Evolutionary conservation across 2,797 vertebrate genomes (phyloP).

Genomic region (Thamnophis elegans): DNA sequence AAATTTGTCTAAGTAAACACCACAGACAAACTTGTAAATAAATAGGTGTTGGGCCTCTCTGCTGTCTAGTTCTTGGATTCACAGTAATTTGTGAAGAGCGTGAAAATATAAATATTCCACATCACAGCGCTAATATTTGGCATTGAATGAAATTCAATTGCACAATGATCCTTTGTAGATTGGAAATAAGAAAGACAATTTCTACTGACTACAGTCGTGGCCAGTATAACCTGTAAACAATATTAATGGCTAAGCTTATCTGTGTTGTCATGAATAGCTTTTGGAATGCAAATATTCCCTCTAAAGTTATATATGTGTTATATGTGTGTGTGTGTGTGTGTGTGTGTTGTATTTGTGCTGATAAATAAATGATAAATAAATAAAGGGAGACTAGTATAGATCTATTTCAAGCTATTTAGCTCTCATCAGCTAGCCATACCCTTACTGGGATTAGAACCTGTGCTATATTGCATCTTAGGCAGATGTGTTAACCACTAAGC

Average conservation of each 20-base stretch:
- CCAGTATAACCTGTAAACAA: not conserved
- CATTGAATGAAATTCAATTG: constrained; percentile 17
- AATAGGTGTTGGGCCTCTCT: constrained; percentile 27
- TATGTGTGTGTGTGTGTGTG: too few species aligned
- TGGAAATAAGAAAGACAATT: constrained; percentile 16
- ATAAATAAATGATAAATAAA: too few species aligned
- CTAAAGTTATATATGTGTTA: too few species aligned
- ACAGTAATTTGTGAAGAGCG: constrained; percentile 45
- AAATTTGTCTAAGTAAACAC: constrained; percentile 43
- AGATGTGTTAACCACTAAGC: too few species aligned
- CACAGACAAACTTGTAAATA: constrained; percentile 21
- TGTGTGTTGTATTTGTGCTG: too few species aligned
- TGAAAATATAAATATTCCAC: constrained; percentile 31
- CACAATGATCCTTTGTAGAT: not conserved
- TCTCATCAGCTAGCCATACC: too few species aligned
- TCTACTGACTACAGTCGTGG: constrained; percentile 6
- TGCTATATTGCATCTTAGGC: too few species aligned
- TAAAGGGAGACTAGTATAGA: too few species aligned
- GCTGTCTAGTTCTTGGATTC: constrained; percentile 22
- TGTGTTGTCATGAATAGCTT: constrained; percentile 2
- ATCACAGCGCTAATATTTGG: constrained; percentile 11
- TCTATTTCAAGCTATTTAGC: too few species aligned
- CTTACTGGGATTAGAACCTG: too few species aligned
- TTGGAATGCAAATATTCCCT: constrained; percentile 6
- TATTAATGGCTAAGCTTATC: constrained; percentile 10